Evolutionary conservation across 2,888 invertebrate species (phyloP), one percentile per base, ranked within the genome.

Genomic region (Galerucella nymphaeae): DNA sequence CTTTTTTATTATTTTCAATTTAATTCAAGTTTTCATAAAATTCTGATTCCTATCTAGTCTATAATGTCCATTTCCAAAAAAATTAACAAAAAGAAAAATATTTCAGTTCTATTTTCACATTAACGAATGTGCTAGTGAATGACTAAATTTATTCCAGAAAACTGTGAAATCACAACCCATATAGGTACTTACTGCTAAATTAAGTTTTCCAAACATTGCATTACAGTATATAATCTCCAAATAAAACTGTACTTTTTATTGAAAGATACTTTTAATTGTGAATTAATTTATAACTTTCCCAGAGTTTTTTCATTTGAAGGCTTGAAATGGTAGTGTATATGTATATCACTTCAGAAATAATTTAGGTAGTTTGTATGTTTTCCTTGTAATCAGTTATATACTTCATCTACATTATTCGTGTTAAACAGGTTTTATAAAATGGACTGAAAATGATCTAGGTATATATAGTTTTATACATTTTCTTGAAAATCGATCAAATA

Each of bases 131-230:
- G 11, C 45, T 45, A 45, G 30, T 30, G 30, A 8, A 30, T 30
- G 30, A 6, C 30, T 8, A 8, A 30, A 30, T 30, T 30, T 8
- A 30, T 30, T 30, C 8, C 30, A 30, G 30, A 30, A 30, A 48
- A n/a, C 8, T 48, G 48, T 48, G 48, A 48, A 48, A 48, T 48
- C 6, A 6, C 6, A 48, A 10, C n/a, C 14, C n/a, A n/a, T 48
- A n/a, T n/a, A n/a, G n/a, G n/a, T n/a, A 48, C 48, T 48, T 48
- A 48, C 48, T 48, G n/a, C 48, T n/a, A 48, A 48, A 48, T 48
- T 48, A n/a, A 6, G 48, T 48, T n/a, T 14, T 48, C 48, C 48
- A 48, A 48, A 48, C 48, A 48, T 48, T 48, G 48, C 48, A 48
- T 48, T 48, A 48, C 14, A 48, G n/a, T n/a, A n/a, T n/a, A 48